These are phyloP conservation scores for Tupaia tana DNA, from an alignment of 2,113 vertebrate species.

Conservation along the genomic window DNA sequence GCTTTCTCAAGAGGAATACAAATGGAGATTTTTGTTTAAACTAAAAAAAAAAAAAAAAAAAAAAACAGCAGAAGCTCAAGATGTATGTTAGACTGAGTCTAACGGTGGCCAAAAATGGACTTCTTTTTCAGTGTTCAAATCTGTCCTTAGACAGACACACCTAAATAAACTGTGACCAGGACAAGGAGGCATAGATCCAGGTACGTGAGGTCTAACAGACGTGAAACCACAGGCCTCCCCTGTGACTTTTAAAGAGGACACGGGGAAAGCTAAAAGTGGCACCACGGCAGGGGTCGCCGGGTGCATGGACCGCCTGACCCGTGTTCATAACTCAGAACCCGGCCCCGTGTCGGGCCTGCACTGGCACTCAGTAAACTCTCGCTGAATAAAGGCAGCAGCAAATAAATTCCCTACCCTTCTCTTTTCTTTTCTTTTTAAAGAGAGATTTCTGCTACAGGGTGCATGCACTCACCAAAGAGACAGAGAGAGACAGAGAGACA, in stretches of 20 bases:
- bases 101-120: not conserved
- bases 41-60: not conserved
- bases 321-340: not conserved
- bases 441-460: too few species aligned
- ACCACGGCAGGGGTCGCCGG: rapidly evolving
- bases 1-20: conserved; percentile 22
- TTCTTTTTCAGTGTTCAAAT: conserved; percentile 18
- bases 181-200: conserved; percentile 46
- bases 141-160: conserved; percentile 51
- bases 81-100: not conserved
- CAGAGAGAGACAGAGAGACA: too few species aligned
- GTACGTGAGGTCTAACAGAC: not conserved
- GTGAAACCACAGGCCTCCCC: not conserved
- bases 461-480: too few species aligned
- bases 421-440: too few species aligned
- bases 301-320: not conserved
- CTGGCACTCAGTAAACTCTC: not conserved
- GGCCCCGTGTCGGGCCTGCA: not conserved
- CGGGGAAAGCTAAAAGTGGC: not conserved
- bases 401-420: not conserved
- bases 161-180: conserved; percentile 39
- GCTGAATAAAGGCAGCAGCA: not conserved
- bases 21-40: conserved; percentile 16
- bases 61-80: conserved; percentile 22
- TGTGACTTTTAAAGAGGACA: not conserved